These are phyloP conservation scores for Melipona beecheii DNA, from an alignment of 2,888 invertebrate species.

Conservation along the genomic window DNA sequence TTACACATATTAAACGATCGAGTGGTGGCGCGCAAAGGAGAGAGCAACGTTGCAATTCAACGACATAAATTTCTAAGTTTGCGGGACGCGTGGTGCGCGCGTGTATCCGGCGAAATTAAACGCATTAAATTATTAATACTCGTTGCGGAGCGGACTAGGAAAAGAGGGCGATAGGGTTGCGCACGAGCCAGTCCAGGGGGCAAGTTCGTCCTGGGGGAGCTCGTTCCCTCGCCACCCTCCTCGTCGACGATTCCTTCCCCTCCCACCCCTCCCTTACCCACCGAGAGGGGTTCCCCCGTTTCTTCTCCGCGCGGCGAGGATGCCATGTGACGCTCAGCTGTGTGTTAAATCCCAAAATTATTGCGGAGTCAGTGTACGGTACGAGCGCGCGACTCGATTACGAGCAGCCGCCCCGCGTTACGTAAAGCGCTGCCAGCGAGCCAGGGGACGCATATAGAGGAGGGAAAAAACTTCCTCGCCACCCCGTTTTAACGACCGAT, in stretches of 20 bases:
- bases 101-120: constrained; percentile 69
- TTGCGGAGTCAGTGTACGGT: constrained; percentile 54
- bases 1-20: background rate
- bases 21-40: background rate
- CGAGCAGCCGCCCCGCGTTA: constrained; percentile 46
- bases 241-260: constrained; percentile 21
- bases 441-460: constrained; percentile 9
- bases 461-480: constrained; percentile 31
- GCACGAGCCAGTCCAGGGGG: constrained; percentile 61
- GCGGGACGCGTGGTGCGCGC: background rate
- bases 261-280: background rate
- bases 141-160: constrained; percentile 36
- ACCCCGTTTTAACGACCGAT: constrained; percentile 48
- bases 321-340: constrained; percentile 79
- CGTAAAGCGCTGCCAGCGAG: constrained; percentile 33
- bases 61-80: constrained; percentile 26
- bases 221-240: constrained; percentile 31
- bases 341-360: constrained; percentile 77
- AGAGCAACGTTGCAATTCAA: background rate
- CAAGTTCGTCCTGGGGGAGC: constrained; percentile 51
- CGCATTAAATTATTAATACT: constrained; percentile 79
- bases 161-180: constrained; percentile 60
- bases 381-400: constrained; percentile 60
- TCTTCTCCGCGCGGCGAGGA: constrained; percentile 7
- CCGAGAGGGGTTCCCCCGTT: background rate